Evolutionary conservation across 2,888 invertebrate species (phyloP), one percentile per base, ranked within the genome.

Genomic region (Hydraecia micacea): DNA sequence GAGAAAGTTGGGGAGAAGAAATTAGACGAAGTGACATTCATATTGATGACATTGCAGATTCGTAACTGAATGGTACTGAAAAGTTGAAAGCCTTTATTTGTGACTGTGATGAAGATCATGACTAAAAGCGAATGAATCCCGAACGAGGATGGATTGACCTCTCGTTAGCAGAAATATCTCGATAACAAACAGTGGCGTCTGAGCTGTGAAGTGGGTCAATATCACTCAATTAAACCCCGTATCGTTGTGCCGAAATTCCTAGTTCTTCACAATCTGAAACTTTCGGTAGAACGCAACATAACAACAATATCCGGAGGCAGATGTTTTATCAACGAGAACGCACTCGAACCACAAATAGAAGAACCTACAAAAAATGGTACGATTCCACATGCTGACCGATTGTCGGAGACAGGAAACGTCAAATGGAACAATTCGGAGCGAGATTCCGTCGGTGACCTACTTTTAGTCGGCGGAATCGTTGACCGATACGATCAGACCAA

Each of bases 381-480:
- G 21, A 32, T 68, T 81, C 32, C 68, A 67, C 28, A 72, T 58
- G 58, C 69, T 79, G 84, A 69, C 81, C 68, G 84, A 81, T 72
- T 63, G 68, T 68, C 58, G 85, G 74, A 72, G 68, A 80, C 75
- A 72, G 85, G 81, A 85, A 80, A 72, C 60, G 81, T 80, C 81
- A 85, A 83, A 80, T 68, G 52, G 85, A 72, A 85, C 81, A 85
- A 78, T 60, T 80, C 42, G 67, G 52, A 71, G 65, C 36, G 71
- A 83, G 82, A 83, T 75, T 80, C 71, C 36, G 71, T 68, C 52
- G 60, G 81, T 85, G 85, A 85, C 75, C 75, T 80, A 80, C 52
- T 75, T 83, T 63, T 71, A 49, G 71, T 68, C 18, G 80, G 80
- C 36, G 46, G 52, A 73, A 84, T 68, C 75, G 46, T 36, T 71